Percentiles rank a stretch among this genome's conserved stretches.
These are phyloP conservation scores for Sitobion miscanthi DNA, from an alignment of 1,140 invertebrate genomes.

Conservation along the genomic window DNA sequence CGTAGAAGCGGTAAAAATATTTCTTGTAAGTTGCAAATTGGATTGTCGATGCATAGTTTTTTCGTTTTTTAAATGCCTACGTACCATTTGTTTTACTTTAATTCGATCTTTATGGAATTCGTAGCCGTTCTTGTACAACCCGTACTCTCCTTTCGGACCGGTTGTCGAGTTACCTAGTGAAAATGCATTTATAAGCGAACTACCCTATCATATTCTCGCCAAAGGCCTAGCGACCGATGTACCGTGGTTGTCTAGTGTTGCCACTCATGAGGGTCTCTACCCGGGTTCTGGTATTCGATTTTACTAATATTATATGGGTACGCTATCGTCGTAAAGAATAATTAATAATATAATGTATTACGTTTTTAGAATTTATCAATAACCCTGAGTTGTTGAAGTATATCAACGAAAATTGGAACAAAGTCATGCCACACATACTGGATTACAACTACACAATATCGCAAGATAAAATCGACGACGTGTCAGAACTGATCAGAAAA, in stretches of 20 bases:
- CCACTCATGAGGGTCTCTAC: slow-evolving; percentile 63
- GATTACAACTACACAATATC: slow-evolving; percentile 59
- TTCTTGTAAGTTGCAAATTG: slow-evolving; percentile 63
- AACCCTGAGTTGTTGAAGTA: slow-evolving; percentile 47
- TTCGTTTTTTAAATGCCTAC: not conserved
- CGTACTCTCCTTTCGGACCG: slow-evolving; percentile 71
- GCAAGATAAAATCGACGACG: slow-evolving; percentile 26
- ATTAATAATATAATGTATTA: not conserved
- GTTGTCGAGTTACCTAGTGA: slow-evolving; percentile 65
- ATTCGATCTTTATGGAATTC: not conserved
- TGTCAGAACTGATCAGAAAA: slow-evolving; percentile 58
- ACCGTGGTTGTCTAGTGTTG: slow-evolving; percentile 63
- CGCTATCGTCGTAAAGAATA: not conserved
- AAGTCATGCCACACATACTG: slow-evolving; percentile 59
- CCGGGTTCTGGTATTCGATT: slow-evolving; percentile 64
- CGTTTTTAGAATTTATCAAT: slow-evolving; percentile 58
- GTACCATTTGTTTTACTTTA: not conserved
- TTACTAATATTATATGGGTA: not conserved
- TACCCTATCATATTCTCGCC: slow-evolving; percentile 65
- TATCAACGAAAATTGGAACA: slow-evolving; percentile 58
- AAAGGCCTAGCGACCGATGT: slow-evolving; percentile 60
- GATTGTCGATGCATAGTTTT: not conserved
- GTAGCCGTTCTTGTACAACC: slow-evolving; percentile 66
- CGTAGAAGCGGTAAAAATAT: slow-evolving; percentile 63
- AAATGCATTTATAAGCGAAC: slow-evolving; percentile 67